These are phyloP conservation scores for Melinopterus prodromus DNA, from an alignment of 2,888 invertebrate genomes.

Conservation along the genomic window DNA sequence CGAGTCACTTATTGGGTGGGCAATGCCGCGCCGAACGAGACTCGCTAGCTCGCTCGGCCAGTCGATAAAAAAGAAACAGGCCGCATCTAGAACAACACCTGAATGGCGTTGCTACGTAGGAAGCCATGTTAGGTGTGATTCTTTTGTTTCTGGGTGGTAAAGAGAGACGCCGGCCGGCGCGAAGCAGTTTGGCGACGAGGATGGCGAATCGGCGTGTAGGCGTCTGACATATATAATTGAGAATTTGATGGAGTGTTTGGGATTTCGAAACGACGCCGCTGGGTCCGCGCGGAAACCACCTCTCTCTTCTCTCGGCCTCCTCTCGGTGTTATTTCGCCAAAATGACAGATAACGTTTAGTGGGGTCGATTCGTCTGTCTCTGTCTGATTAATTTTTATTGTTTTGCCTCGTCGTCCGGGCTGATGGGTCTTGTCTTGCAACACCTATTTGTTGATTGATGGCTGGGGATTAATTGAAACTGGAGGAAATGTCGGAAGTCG, in stretches of 20 bases:
- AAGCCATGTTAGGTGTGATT: conserved; percentile 59
- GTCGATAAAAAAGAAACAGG: conserved; percentile 51
- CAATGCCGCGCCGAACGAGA: conserved; percentile 46
- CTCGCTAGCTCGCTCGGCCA: neutral
- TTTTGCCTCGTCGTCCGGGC: neutral
- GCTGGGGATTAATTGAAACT: neutral
- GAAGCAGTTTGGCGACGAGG: conserved; percentile 29
- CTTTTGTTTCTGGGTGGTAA: conserved; percentile 61
- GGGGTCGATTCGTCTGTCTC: neutral
- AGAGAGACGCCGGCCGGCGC: conserved; percentile 45
- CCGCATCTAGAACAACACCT: conserved; percentile 56
- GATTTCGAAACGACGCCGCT: conserved; percentile 42
- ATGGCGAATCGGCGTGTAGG: conserved; percentile 41
- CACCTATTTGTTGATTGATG: neutral
- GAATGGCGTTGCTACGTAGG: conserved; percentile 59
- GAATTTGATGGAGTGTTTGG: conserved; percentile 53
- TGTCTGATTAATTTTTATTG: conserved; percentile 13
- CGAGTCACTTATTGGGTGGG: conserved; percentile 59
- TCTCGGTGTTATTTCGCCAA: conserved; percentile 25
- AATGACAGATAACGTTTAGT: conserved; percentile 30
- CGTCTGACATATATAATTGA: conserved; percentile 54
- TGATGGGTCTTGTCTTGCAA: neutral
- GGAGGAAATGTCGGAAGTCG: neutral
- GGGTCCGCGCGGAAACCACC: neutral
- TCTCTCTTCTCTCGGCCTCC: neutral